Evolutionary conservation across 1,140 invertebrate species (phyloP).

Genomic region (Plutomurus gul): DNA sequence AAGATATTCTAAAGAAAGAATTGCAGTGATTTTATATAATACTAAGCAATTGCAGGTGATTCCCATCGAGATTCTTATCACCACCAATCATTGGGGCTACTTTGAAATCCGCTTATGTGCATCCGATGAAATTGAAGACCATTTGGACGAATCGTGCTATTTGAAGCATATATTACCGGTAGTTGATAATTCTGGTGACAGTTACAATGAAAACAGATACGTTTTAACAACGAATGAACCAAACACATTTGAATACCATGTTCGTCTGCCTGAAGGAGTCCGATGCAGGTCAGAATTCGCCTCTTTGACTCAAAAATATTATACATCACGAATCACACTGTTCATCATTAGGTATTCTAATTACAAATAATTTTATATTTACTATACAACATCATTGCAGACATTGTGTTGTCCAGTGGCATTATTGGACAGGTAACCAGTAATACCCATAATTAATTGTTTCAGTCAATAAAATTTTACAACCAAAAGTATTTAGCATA

Average conservation of each 20-base stretch:
- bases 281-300: constrained; percentile 22
- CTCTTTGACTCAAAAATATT: background rate
- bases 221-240: background rate
- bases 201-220: background rate
- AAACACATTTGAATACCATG: background rate
- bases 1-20: background rate
- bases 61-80: constrained; percentile 73
- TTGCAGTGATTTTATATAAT: no score
- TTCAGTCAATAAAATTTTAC: background rate
- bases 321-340: background rate
- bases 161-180: constrained; percentile 66
- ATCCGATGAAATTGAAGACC: constrained; percentile 58
- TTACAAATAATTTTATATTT: background rate
- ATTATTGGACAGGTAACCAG: constrained; percentile 51
- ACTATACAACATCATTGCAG: constrained; percentile 49
- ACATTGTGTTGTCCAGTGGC: constrained; percentile 58
- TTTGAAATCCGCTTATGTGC: constrained; percentile 86
- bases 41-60: constrained; percentile 60
- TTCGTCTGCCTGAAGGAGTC: background rate
- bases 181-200: constrained; percentile 58
- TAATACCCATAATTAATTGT: background rate
- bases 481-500: background rate
- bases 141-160: constrained; percentile 71
- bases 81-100: constrained; percentile 70
- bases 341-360: background rate